phyloP scores from a whole-genome alignment of 2,113 vertebrate genomes.

The Ariopsis seemanni region DNA sequence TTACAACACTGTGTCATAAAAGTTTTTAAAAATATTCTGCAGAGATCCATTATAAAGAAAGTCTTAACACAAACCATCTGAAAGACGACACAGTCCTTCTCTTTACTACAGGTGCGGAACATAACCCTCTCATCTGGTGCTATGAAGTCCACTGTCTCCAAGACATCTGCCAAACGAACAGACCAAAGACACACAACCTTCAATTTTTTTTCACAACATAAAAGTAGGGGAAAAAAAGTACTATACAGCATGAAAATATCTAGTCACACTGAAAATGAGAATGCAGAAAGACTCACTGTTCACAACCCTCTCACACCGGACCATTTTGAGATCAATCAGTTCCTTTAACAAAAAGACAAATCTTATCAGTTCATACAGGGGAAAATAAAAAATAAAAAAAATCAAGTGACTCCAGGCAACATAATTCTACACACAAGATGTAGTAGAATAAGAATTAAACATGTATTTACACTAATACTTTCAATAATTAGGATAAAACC shows the following conservation, averaged over 20 bases:
- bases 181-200: background rate
- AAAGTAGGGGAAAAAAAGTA: background rate
- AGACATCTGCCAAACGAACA: constrained; percentile 72
- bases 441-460: background rate
- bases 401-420: background rate
- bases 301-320: constrained; percentile 84
- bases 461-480: background rate
- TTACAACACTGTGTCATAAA: background rate
- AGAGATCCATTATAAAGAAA: background rate
- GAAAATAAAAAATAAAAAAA: background rate
- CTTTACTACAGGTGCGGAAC: constrained; percentile 89
- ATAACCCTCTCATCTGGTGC: constrained; percentile 90
- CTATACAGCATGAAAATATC: background rate
- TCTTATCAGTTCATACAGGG: background rate
- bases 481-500: background rate
- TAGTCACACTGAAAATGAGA: background rate
- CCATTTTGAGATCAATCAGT: constrained; percentile 95
- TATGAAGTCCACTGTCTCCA: constrained; percentile 90
- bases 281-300: constrained; percentile 78
- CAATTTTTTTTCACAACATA: background rate
- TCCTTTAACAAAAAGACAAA: constrained; percentile 74
- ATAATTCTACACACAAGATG: background rate
- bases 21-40: background rate
- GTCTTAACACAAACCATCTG: constrained; percentile 83
- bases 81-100: constrained; percentile 83